A percentile compares a stretch with the other conserved stretches of the same genome.
Evolutionary conservation across 2,888 invertebrate species (phyloP).

Genomic region (Myopa testacea): DNA sequence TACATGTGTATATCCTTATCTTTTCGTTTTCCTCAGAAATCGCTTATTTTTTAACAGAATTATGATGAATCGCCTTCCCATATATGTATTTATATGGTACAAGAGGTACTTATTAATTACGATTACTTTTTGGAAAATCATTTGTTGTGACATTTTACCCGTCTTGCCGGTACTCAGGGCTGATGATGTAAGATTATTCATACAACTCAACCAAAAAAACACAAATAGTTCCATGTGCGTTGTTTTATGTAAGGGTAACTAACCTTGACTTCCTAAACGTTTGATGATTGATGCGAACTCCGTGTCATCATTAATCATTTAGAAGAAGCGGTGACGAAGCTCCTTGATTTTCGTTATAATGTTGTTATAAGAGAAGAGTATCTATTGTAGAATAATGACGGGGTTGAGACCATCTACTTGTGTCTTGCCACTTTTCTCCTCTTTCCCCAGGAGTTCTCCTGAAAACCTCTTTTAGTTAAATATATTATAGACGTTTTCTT

Average conservation of each 20-base stretch:
- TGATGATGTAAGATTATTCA: neutral
- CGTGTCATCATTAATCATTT: slow-evolving; percentile 48
- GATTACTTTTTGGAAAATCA: neutral
- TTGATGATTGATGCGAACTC: slow-evolving; percentile 48
- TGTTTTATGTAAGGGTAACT: neutral
- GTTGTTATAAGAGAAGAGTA: no score
- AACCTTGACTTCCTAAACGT: neutral
- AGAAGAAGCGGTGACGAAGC: slow-evolving; percentile 41
- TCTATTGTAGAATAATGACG: no score
- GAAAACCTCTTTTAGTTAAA: no score
- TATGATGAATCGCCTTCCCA: no score
- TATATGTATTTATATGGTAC: no score
- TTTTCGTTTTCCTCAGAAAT: no score
- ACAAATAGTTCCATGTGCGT: neutral
- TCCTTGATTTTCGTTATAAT: neutral
- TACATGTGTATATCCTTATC: no score
- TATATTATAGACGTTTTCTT: no score
- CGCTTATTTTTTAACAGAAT: no score
- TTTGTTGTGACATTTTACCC: slow-evolving; percentile 32
- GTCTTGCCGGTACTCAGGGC: neutral
- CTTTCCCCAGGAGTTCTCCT: no score
- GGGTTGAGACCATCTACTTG: no score
- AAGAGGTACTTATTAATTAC: neutral
- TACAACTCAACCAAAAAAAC: neutral
- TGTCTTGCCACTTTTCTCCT: no score